A percentile compares a stretch with the other conserved stretches of the same genome.
These are phyloP conservation scores for Cricetomys ansorgei DNA, from an alignment of 2,113 vertebrate species.

Conservation along the genomic window DNA sequence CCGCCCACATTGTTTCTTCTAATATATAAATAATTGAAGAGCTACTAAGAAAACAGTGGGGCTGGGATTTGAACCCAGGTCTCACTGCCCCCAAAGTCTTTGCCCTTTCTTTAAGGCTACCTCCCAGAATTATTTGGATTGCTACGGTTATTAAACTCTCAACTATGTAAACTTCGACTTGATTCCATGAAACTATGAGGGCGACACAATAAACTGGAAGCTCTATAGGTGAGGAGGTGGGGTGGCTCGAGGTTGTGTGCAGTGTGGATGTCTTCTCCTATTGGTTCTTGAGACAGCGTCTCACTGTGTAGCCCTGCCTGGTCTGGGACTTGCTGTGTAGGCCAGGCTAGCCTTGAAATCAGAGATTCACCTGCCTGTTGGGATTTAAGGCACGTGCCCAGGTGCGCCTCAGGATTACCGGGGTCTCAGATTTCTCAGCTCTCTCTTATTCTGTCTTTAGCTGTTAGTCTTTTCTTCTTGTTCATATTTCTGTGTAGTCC, in stretches of 20 bases:
- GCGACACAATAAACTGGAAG: background rate
- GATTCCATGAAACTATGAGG: background rate
- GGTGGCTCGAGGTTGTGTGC: background rate
- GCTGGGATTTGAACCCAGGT: conserved; percentile 9
- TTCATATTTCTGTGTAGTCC: conserved; percentile 35
- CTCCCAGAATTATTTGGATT: conserved; percentile 13
- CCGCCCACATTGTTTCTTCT: background rate
- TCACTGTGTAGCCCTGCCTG: background rate
- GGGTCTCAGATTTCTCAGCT: background rate
- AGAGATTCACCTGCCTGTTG: background rate
- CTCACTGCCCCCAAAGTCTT: background rate
- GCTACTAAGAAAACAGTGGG: background rate
- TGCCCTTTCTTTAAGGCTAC: background rate
- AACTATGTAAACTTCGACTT: conserved; percentile 22
- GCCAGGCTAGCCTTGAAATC: background rate
- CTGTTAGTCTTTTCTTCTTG: conserved; percentile 15
- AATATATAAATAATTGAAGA: background rate
- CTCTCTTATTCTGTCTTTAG: background rate
- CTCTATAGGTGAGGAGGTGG: background rate
- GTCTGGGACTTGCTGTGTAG: background rate
- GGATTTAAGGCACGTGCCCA: background rate
- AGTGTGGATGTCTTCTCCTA: background rate
- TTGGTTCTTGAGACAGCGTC: background rate
- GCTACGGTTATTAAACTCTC: background rate
- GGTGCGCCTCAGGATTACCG: too few relatives aligned